Evolutionary conservation across 2,888 invertebrate species (phyloP), one percentile per base, ranked within the genome.

Genomic region (Oscheius sp.): DNA sequence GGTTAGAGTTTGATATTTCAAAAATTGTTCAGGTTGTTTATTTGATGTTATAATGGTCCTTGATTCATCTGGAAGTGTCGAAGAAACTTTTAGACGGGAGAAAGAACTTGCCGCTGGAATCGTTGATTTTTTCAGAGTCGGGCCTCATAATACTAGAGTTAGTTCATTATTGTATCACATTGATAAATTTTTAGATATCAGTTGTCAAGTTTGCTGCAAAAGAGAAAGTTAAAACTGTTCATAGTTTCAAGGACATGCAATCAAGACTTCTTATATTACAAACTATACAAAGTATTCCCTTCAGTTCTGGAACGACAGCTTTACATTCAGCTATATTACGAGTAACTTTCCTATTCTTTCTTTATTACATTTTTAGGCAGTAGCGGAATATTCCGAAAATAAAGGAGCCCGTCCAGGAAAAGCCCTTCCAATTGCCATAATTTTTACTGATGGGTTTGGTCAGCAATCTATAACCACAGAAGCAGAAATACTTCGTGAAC

Each of bases 401-500:
- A 63, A 63, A 26, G 78, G 82, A 30, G 81, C 82, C 3, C 74
- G 82, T 5, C 76, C 74, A 1, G 71, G 72, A 12, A 47, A 54
- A 6, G 82, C 82, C 17, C 63, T 50, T 8, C 77, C 83, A 1
- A 49, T 82, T n/a, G 83, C 76, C 1, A 65, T 82, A 22, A 62
- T 82, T 57, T 77, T 82, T 72, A 82, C 77, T 3, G 82, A 82
- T 57, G 82, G 82, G 17, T 82, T 76, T 64, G 75, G 71, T 20
- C 68, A 75, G 28, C 54, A 70, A 56, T 77, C 82, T 38, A 62
- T 71, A 8, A 49, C 62, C 8, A 51, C 66, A n/a, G 78, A 72
- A 63, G 77, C 82, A 0, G 38, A 26, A 4, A 38, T 68, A 30
- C 70, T 81, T 20, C 69, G 78, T 3, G 59, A 68, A 12, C 63